phyloP scores from a whole-genome alignment of 2,888 invertebrate species.

The Pollenia angustigena region DNA sequence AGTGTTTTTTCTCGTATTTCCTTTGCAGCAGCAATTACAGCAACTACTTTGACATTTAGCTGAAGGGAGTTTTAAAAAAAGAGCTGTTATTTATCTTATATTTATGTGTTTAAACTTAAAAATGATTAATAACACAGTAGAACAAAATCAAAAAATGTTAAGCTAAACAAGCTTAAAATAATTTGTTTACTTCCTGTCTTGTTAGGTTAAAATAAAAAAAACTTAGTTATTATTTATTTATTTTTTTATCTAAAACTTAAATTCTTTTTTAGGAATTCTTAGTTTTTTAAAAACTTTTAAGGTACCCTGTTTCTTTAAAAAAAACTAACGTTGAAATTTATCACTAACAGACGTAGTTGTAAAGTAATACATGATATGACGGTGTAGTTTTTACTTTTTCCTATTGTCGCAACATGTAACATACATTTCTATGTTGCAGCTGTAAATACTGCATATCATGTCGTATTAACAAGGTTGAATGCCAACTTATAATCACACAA shows the following conservation, averaged over 20 bases:
- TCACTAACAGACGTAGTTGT: constrained; percentile 70
- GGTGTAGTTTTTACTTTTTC: constrained; percentile 53
- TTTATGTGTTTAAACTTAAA: too few relatives aligned
- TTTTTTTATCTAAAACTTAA: too few relatives aligned
- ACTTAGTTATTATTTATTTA: too few relatives aligned
- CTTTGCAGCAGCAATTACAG: constrained; percentile 32
- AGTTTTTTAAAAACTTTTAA: neutral
- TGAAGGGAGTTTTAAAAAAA: neutral
- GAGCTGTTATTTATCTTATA: neutral
- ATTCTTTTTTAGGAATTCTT: too few relatives aligned
- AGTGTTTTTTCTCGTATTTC: constrained; percentile 11
- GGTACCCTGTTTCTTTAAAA: neutral
- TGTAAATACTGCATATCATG: constrained; percentile 74
- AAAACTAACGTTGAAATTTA: constrained; percentile 63
- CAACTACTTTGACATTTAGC: constrained; percentile 34
- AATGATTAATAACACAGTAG: neutral
- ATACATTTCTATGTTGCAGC: constrained; percentile 60
- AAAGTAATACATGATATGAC: constrained; percentile 72
- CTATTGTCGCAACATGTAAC: constrained; percentile 33
- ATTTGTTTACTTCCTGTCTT: too few relatives aligned
- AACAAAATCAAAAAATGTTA: neutral
- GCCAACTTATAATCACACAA: constrained; percentile 61
- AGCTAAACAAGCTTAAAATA: too few relatives aligned
- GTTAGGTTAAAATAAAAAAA: too few relatives aligned
- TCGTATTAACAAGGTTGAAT: constrained; percentile 74